Evolutionary conservation across 2,113 vertebrate species (phyloP), one percentile per base, ranked within the genome.

Genomic region (Ammodytes marinus): DNA sequence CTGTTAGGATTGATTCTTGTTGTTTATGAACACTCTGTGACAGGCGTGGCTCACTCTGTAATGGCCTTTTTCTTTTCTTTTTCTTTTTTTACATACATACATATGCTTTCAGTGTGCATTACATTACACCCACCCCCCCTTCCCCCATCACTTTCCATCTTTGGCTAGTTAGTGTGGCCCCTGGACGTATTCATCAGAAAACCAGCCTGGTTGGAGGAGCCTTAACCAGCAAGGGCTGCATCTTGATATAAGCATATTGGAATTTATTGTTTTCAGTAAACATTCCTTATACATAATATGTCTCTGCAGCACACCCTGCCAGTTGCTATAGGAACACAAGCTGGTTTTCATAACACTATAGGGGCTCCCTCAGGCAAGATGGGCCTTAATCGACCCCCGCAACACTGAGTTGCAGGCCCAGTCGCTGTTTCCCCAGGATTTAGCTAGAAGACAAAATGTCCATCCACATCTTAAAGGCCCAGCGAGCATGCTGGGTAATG

Each of bases 191-290:
- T 84, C 54, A 61, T 84, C 70, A 80, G 60, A 76, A 55, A 61
- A 47, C 45, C 63, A 69, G 77, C 46, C 67, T 79, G 64, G 60
- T 46, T 69, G 5, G 53, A 73, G 64, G 74, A 82, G 68, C 37
- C 53, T 37, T 19, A 68, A 35, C 74, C 74, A 79, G 55, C 27
- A 61, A 79, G 42, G 46, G 66, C 60, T 68, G 69, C 71, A 52
- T 75, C 69, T 92, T 91, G 86, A 92, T 91, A 82, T 87, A 89
- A 93, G 75, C 82, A 70, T 69, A 27, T 65, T 85, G 90, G 92
- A 94, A 94, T 94, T 90, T 91, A 92, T 93, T 94, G 90, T 93
- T 94, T 93, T 94, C 64, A 74, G 88, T 89, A 91, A 95, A 93
- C 91, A 92, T 73, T 55, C 75, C 70, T 88, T 86, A 90, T 76